phyloP scores from a whole-genome alignment of 2,113 vertebrate genomes.

The Micronisus gabar region DNA sequence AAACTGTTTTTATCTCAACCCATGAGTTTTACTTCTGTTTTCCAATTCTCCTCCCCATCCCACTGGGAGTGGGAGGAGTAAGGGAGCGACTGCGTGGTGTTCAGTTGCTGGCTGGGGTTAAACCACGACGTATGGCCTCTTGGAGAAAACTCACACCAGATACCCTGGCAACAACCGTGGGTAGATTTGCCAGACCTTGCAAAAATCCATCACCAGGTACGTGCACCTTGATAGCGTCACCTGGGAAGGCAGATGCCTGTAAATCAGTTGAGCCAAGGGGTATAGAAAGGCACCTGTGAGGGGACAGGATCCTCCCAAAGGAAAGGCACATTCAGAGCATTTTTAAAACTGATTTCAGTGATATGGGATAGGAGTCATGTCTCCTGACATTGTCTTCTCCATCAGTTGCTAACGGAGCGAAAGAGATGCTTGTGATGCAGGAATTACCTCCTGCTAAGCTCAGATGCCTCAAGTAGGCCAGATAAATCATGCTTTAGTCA shows the following conservation, averaged over 20 bases:
- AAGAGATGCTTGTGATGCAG: neutral
- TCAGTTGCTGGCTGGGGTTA: too few species aligned
- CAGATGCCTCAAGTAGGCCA: neutral
- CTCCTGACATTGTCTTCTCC: neutral
- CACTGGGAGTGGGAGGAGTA: too few species aligned
- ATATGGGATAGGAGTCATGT: neutral
- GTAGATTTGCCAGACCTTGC: neutral
- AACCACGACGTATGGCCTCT: neutral
- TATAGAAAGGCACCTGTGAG: neutral
- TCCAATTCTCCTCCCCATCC: too few species aligned
- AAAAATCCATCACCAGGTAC: neutral
- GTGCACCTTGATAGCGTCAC: neutral
- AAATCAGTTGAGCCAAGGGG: neutral
- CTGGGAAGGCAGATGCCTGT: neutral
- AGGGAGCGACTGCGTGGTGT: too few species aligned
- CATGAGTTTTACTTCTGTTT: too few species aligned
- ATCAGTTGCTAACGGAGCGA: rapidly evolving
- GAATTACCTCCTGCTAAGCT: neutral
- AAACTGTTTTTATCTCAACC: too few species aligned
- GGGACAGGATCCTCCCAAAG: neutral
- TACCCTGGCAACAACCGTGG: neutral
- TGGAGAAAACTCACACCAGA: neutral
- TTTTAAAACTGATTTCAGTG: neutral
- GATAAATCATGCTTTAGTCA: neutral
- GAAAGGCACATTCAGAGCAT: neutral